Conservation (phyloP, 2,113 vertebrate species). For the Emydocephalus ijimae region DNA sequence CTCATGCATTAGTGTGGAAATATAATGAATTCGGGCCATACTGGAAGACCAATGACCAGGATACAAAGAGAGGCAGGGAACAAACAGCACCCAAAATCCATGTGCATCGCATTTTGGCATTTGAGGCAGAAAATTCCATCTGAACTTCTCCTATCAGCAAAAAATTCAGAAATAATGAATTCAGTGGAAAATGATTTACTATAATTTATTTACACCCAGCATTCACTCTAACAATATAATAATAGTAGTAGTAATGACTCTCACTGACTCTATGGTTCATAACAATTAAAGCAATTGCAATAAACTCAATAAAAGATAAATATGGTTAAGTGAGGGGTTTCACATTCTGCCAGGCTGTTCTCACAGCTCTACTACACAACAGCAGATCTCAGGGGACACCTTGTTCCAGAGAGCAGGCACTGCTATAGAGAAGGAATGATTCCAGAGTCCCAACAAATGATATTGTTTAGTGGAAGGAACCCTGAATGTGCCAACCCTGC, state of each 20-base stretch:
- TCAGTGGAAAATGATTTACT: background rate
- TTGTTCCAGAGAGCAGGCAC: no score
- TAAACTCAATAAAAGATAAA: background rate
- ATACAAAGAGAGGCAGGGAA: background rate
- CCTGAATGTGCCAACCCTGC: background rate
- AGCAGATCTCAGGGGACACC: no score
- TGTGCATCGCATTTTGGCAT: background rate
- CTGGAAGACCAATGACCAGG: background rate
- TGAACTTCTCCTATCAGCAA: background rate
- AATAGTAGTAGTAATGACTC: background rate
- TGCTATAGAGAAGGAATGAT: no score
- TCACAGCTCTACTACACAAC: no score
- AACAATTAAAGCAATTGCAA: background rate
- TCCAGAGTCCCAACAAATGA: no score
- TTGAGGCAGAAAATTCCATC: background rate
- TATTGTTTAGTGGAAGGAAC: background rate
- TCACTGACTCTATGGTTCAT: background rate
- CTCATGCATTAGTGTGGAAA: background rate
- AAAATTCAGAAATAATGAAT: background rate
- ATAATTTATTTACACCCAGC: background rate
- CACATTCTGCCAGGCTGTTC: background rate
- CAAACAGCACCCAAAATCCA: background rate
- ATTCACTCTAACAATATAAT: background rate
- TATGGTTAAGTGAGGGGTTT: background rate
- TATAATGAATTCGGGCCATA: background rate